These are phyloP conservation scores for Grallaria varia DNA, from an alignment of 2,113 vertebrate genomes.

Conservation along the genomic window DNA sequence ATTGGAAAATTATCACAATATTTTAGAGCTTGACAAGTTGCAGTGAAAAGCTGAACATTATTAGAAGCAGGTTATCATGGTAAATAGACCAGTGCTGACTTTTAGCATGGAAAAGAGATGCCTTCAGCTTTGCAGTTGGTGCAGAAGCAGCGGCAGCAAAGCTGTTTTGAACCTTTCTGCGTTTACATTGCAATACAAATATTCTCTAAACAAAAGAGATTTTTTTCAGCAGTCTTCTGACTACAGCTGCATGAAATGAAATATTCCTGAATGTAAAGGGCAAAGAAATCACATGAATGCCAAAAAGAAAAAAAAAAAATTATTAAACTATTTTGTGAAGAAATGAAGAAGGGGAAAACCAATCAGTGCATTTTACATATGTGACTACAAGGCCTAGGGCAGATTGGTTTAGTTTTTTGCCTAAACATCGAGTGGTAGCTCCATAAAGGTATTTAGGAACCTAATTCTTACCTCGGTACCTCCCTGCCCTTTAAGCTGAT, in stretches of 20 bases:
- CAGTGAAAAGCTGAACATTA: conserved; percentile 27
- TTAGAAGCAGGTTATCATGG: not conserved
- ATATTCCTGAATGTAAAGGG: not conserved
- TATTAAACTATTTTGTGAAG: not conserved
- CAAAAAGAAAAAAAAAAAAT: not conserved
- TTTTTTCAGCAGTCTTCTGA: not conserved
- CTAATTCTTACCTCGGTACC: not conserved
- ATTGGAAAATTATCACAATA: conserved; percentile 58
- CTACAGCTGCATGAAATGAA: not conserved
- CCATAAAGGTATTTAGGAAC: not conserved
- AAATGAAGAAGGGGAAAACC: not conserved
- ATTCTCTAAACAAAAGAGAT: not conserved
- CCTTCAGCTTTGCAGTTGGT: not conserved
- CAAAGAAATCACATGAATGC: not conserved
- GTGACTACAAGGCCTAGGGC: not conserved
- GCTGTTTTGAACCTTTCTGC: not conserved
- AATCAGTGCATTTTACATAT: not conserved
- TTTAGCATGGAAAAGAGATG: not conserved
- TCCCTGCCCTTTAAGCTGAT: not conserved
- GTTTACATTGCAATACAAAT: not conserved
- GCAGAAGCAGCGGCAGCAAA: not conserved
- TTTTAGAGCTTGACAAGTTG: conserved; percentile 66
- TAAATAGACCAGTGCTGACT: conserved; percentile 20
- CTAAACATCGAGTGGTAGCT: not conserved
- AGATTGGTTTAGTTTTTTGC: not conserved